Evolutionary conservation across 2,888 invertebrate genomes (phyloP).

Genomic region (Apamea monoglypha): DNA sequence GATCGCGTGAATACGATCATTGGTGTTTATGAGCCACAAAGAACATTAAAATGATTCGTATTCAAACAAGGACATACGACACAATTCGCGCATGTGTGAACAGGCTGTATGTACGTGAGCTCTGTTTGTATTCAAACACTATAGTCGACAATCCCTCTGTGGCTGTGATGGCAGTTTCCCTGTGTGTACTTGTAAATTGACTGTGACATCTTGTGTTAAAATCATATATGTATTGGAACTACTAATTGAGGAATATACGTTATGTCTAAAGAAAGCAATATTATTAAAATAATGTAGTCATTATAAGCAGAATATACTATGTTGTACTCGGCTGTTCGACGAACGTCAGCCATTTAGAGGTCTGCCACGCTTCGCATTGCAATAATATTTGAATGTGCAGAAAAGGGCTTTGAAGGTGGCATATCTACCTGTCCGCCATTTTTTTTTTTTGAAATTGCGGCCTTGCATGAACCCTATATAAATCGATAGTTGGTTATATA

Average conservation of each 20-base stretch:
- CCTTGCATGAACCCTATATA: not conserved
- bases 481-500: not conserved
- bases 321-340: too few species aligned
- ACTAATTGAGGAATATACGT: not conserved
- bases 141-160: not conserved
- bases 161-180: conserved; percentile 5
- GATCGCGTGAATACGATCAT: not conserved
- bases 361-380: not conserved
- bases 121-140: not conserved
- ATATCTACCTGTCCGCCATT: too few species aligned
- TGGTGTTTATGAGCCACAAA: not conserved
- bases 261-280: not conserved
- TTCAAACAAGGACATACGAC: not conserved
- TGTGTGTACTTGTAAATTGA: conserved; percentile 6
- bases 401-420: not conserved
- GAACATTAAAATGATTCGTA: not conserved
- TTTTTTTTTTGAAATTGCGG: too few species aligned
- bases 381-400: not conserved
- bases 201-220: not conserved
- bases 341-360: not conserved
- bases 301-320: not conserved
- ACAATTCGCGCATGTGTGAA: not conserved
- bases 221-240: not conserved
- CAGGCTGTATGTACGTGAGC: not conserved
- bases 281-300: not conserved